A percentile compares a stretch with the other conserved stretches of the same genome.
phyloP scores from a whole-genome alignment of 2,888 invertebrate species.

The Dryobota labecula region DNA sequence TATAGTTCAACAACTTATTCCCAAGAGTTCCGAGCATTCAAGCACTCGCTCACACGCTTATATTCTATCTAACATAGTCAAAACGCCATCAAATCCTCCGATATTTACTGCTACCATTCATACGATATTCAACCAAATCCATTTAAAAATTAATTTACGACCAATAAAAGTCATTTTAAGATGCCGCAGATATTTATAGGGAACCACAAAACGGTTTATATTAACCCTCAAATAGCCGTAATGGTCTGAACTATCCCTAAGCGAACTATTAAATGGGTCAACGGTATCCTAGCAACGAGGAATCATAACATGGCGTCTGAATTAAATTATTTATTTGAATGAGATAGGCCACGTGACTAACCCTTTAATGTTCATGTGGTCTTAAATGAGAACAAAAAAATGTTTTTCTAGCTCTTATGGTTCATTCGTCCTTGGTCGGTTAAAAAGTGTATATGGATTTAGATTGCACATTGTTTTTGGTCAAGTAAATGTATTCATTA shows the following conservation, averaged over 20 bases:
- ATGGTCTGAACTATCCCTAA: slow-evolving; percentile 64
- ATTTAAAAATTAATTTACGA: slow-evolving; percentile 80
- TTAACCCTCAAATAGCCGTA: slow-evolving; percentile 69
- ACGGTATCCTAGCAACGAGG: slow-evolving; percentile 71
- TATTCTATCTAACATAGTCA: slow-evolving; percentile 48
- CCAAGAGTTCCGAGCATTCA: neutral
- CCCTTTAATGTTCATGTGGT: slow-evolving; percentile 48
- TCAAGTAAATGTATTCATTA: neutral
- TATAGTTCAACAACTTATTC: slow-evolving; percentile 13
- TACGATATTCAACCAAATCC: slow-evolving; percentile 58
- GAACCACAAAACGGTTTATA: slow-evolving; percentile 64
- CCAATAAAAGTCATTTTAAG: slow-evolving; percentile 79
- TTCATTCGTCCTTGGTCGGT: slow-evolving; percentile 6
- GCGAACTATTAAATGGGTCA: slow-evolving; percentile 74
- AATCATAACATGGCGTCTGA: slow-evolving; percentile 74
- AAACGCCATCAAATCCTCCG: slow-evolving; percentile 49
- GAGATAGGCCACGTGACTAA: slow-evolving; percentile 66
- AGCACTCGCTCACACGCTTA: slow-evolving; percentile 55
- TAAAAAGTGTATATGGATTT: neutral
- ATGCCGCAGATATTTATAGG: slow-evolving; percentile 74
- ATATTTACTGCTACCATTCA: slow-evolving; percentile 66
- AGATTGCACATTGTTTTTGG: neutral
- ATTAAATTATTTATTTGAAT: slow-evolving; percentile 69
- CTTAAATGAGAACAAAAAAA: neutral
- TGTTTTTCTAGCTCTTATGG: slow-evolving; percentile 3